Percentiles rank a stretch among this genome's conserved stretches.
These are phyloP conservation scores for Eremophila alpestris DNA, from an alignment of 2,797 vertebrate species.

Conservation along the genomic window DNA sequence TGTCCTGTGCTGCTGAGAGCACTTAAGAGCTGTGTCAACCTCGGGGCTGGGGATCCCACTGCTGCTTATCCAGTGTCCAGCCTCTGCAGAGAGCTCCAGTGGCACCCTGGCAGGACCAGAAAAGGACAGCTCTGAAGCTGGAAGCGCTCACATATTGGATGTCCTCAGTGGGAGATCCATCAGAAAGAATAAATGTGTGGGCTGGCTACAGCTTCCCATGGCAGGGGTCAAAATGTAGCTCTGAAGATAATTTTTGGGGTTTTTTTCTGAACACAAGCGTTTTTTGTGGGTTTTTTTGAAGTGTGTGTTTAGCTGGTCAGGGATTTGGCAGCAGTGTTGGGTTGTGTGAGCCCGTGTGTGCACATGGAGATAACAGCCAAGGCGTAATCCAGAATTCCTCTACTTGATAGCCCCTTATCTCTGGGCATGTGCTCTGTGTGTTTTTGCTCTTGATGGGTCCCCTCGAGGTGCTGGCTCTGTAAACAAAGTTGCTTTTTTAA, in stretches of 20 bases:
- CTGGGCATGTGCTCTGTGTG: not conserved
- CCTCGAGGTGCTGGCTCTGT: not conserved
- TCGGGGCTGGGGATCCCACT: not conserved
- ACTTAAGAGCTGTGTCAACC: not conserved
- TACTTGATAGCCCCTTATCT: constrained; percentile 45
- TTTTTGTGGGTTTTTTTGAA: not conserved
- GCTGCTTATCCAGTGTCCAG: not conserved
- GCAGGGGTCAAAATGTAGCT: not conserved
- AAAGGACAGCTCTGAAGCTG: not conserved
- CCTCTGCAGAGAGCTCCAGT: not conserved
- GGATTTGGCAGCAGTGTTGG: not conserved
- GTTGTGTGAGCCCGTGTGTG: not conserved
- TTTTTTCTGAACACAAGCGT: not conserved
- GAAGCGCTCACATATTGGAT: not conserved
- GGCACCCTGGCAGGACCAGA: not conserved
- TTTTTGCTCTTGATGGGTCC: not conserved
- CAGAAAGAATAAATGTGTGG: not conserved
- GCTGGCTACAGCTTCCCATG: not conserved
- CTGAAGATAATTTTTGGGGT: not conserved
- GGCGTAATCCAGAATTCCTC: not conserved
- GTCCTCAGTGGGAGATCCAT: not conserved
- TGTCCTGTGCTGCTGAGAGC: not conserved
- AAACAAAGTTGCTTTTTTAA: not conserved
- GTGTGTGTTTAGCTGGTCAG: not conserved
- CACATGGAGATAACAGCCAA: not conserved